These are phyloP conservation scores for Myotis vivesi DNA, from an alignment of 2,797 vertebrate species.

Conservation along the genomic window DNA sequence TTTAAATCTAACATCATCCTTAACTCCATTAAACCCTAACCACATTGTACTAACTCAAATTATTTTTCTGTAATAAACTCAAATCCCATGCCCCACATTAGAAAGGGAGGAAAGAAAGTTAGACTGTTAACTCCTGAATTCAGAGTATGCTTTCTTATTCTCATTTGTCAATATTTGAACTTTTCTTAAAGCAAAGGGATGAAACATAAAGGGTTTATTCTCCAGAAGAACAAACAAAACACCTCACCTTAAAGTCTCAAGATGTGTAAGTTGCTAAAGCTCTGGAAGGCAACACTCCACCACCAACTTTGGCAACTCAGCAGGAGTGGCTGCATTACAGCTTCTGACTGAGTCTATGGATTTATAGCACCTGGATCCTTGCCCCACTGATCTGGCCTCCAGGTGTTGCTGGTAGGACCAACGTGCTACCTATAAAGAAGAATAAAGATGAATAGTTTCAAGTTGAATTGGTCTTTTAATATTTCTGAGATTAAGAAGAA, in stretches of 20 bases:
- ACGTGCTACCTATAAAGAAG: background rate
- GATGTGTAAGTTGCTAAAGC: background rate
- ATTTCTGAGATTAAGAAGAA: background rate
- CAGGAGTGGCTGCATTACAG: background rate
- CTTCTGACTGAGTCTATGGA: fast-evolving
- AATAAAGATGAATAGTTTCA: background rate
- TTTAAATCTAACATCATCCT: background rate
- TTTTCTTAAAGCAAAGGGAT: background rate
- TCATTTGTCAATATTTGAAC: background rate
- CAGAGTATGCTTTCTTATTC: background rate
- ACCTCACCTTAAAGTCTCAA: background rate
- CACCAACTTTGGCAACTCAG: background rate
- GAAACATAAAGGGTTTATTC: background rate
- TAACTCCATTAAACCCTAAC: background rate
- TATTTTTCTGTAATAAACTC: background rate
- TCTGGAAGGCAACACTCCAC: background rate
- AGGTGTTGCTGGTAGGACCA: background rate
- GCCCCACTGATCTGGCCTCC: too few species aligned
- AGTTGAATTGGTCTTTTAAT: background rate
- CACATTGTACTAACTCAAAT: background rate
- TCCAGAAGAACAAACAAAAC: background rate
- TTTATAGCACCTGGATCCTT: background rate
- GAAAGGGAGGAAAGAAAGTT: background rate
- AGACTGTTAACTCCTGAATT: background rate
- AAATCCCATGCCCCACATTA: background rate